Base-by-base conservation (phyloP, 2,888 invertebrate genomes). In the Julus scanicus region DNA sequence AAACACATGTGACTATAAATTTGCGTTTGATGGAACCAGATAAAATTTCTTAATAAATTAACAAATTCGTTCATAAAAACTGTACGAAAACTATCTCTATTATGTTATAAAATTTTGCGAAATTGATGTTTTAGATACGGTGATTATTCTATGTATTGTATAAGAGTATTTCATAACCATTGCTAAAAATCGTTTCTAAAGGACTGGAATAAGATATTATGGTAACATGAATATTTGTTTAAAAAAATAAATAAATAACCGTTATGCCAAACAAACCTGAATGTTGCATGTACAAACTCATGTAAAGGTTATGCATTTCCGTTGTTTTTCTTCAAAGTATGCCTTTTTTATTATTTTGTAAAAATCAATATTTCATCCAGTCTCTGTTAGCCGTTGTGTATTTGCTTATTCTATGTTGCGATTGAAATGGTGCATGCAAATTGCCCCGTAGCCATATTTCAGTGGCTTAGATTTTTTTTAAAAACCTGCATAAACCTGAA, bases 311-410 rank as follows among this genome's bases (percentile, higher is more conserved):
- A 29, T 29, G 71, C 29, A 29, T 29, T 71, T 71, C 29, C 71
- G 29, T 71, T 71, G 71, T 71, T 71, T 71, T 71, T n/a, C 63
- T n/a, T 29, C 71, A n/a, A 71, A 29, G 29, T 71, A 71, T 71
- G 29, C 71, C 71, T 29, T 29, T 71, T 71, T 71, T 20, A 71
- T 29, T 29, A 71, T 71, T 71, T 71, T 17, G 63, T 71, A 29
- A 6, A 29, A 71, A 71, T 71, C 71, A 71, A 71, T 71, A 71
- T 71, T 71, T 29, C 29, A 71, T 71, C 71, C 29, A 71, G 9
- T 29, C 29, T 71, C 71, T 71, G 71, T 29, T 71, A 29, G 71
- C 29, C 71, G n/a, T 71, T 71, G 71, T 29, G 71, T 71, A 71
- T 71, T 71, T 71, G 71, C 71, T 5, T 71, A 71, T 71, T 71